Evolutionary conservation across 2,888 invertebrate species (phyloP).

Genomic region (Marasmarcha lunaedactyla): DNA sequence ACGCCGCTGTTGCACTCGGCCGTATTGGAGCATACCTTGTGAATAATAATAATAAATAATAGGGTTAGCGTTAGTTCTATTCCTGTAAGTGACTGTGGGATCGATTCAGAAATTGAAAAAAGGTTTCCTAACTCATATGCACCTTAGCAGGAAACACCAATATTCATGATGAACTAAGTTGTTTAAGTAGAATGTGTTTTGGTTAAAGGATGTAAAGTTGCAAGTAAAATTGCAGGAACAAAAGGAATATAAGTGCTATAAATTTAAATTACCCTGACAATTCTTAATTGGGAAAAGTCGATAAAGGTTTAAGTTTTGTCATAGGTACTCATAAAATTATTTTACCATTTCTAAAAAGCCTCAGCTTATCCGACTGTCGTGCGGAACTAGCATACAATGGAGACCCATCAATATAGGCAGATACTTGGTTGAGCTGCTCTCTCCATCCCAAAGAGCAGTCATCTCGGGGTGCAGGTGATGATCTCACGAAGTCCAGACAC

Average conservation of each 20-base stretch:
- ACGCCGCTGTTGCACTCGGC: slow-evolving; percentile 72
- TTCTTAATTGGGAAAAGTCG: too few relatives aligned
- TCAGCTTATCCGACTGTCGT: slow-evolving; percentile 77
- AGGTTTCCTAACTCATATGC: too few relatives aligned
- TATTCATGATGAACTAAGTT: too few relatives aligned
- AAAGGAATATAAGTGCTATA: background rate
- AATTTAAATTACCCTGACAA: too few relatives aligned
- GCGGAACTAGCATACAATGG: slow-evolving; percentile 85
- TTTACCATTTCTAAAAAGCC: slow-evolving; percentile 79
- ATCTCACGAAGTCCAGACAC: slow-evolving; percentile 86
- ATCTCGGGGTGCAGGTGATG: slow-evolving; percentile 82
- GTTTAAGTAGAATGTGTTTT: too few relatives aligned
- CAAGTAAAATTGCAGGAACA: background rate
- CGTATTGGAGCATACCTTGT: slow-evolving; percentile 70
- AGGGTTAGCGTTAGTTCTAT: too few relatives aligned
- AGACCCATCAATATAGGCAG: slow-evolving; percentile 85
- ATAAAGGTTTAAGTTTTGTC: too few relatives aligned
- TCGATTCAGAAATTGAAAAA: too few relatives aligned
- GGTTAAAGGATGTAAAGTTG: too few relatives aligned
- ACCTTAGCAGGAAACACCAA: too few relatives aligned
- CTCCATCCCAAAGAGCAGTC: slow-evolving; percentile 86
- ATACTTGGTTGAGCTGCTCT: slow-evolving; percentile 87
- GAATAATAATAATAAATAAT: background rate
- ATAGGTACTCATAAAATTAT: too few relatives aligned
- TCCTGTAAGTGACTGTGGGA: too few relatives aligned